phyloP scores from a whole-genome alignment of 2,113 vertebrate genomes.

The Vireo altiloquus region DNA sequence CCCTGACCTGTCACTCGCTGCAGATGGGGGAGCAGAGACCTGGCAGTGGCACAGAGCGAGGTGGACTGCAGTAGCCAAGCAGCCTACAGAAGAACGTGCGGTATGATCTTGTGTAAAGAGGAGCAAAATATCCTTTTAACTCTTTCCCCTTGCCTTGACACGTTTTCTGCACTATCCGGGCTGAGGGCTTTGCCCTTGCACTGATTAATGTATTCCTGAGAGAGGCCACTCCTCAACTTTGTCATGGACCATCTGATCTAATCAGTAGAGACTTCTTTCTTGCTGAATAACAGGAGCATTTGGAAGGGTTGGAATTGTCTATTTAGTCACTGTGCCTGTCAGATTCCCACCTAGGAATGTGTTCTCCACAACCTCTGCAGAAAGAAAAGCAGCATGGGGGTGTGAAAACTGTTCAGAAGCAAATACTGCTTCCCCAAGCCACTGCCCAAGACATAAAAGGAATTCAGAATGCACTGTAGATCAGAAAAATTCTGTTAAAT shows the following conservation, averaged over 20 bases:
- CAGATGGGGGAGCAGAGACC: neutral
- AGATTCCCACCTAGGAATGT: neutral
- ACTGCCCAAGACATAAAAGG: neutral
- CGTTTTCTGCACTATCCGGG: fast-evolving
- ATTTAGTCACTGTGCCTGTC: neutral
- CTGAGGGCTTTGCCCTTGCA: neutral
- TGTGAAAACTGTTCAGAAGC: neutral
- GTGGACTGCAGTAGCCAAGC: neutral
- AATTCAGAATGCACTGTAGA: neutral
- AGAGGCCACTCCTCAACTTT: neutral
- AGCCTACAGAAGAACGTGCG: neutral
- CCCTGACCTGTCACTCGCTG: neutral
- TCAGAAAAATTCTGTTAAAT: slow-evolving; percentile 25
- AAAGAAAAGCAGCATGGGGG: neutral
- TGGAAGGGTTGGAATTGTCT: neutral
- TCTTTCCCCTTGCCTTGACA: neutral
- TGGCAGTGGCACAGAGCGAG: neutral
- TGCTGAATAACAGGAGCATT: neutral
- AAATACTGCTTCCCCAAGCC: neutral
- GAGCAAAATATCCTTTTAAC: neutral
- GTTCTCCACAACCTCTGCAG: neutral
- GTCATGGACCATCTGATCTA: neutral
- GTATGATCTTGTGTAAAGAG: neutral
- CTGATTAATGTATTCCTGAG: neutral
- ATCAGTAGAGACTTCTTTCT: neutral